Conservation (phyloP, 2,113 vertebrate species). For the Lampris incognitus region DNA sequence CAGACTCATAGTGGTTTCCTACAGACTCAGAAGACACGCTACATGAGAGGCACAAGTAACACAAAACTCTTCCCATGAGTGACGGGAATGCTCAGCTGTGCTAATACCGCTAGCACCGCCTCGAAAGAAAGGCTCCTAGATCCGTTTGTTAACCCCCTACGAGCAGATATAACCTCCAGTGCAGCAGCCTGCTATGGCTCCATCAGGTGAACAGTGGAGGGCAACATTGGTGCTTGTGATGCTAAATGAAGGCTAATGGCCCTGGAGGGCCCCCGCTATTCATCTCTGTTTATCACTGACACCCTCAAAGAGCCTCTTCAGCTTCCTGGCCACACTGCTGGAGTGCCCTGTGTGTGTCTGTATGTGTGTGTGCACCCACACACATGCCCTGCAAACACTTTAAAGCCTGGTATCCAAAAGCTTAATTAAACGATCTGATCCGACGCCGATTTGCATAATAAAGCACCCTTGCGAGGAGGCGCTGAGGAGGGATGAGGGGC, state of each 20-base stretch:
- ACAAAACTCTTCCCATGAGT: no score
- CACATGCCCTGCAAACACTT: no score
- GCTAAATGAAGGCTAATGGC: conserved; percentile 70
- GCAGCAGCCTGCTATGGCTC: conserved; percentile 30
- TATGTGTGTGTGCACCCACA: conserved; percentile 2
- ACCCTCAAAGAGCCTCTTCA: conserved; percentile 66
- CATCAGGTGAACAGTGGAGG: conserved; percentile 29
- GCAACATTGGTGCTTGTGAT: conserved; percentile 60
- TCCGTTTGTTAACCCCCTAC: conserved; percentile 2
- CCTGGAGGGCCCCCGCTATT: conserved; percentile 59
- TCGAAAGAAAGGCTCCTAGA: background rate
- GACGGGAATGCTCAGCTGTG: no score
- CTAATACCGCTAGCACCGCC: no score
- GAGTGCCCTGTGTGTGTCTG: conserved; percentile 2
- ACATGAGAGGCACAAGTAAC: no score
- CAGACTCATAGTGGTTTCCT: no score
- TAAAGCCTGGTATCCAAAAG: conserved; percentile 47
- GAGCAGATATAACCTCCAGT: conserved; percentile 13
- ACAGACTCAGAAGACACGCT: no score
- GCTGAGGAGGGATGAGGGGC: conserved; percentile 40
- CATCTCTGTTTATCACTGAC: conserved; percentile 63
- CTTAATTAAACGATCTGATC: conserved; percentile 79
- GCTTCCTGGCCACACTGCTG: conserved; percentile 30
- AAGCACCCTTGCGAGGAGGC: conserved; percentile 71
- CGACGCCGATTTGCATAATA: conserved; percentile 77